Conservation (phyloP, 1,140 invertebrate genomes). For the Eumaeus atala region DNA sequence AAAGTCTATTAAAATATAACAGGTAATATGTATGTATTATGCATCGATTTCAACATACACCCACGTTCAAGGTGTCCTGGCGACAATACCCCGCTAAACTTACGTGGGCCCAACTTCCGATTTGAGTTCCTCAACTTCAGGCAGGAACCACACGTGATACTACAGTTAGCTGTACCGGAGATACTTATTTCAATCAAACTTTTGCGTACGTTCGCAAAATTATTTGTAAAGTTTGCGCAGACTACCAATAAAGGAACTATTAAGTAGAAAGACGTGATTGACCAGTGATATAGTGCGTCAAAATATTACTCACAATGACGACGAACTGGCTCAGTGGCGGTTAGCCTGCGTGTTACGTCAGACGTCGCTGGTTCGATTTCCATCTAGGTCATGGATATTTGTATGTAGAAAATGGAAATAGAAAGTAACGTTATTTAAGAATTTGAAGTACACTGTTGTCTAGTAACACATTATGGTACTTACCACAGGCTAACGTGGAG, state of each 20-base stretch:
- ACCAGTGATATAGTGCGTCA: too few species aligned
- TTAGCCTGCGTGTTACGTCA: too few species aligned
- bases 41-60: constrained; percentile 1
- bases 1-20: too few species aligned
- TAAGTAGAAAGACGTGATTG: too few species aligned
- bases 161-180: neutral
- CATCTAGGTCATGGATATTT: too few species aligned
- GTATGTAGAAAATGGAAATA: too few species aligned
- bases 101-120: constrained; percentile 34
- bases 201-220: neutral
- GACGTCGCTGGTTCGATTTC: too few species aligned
- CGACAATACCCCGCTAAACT: constrained; percentile 22
- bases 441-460: too few species aligned
- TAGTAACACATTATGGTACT: too few species aligned
- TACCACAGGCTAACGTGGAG: too few species aligned
- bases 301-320: neutral
- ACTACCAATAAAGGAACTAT: neutral
- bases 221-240: constrained; percentile 6
- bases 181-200: constrained; percentile 16
- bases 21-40: neutral
- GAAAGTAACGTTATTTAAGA: too few species aligned
- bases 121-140: constrained; percentile 33
- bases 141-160: constrained; percentile 28
- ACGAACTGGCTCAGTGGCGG: too few species aligned
- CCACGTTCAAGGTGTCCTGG: constrained; percentile 10